These are phyloP conservation scores for Okamejei kenojei DNA, from an alignment of 2,797 vertebrate species.

Conservation along the genomic window DNA sequence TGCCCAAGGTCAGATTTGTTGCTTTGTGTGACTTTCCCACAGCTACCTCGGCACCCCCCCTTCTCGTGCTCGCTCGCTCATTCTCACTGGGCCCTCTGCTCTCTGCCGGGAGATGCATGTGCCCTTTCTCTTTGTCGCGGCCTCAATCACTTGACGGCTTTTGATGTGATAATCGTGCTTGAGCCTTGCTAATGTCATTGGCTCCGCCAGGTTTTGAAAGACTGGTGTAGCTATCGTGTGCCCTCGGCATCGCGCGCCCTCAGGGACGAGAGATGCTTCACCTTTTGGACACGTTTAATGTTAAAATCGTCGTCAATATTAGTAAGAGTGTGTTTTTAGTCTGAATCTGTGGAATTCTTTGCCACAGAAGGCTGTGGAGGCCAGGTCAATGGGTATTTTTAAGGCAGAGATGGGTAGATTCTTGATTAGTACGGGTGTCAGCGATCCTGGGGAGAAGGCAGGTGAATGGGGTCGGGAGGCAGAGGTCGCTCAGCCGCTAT, in stretches of 20 bases:
- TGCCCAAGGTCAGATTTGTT: background rate
- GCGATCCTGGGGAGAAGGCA: too few relatives aligned
- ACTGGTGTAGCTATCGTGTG: background rate
- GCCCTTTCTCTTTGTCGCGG: background rate
- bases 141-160: background rate
- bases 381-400: too few relatives aligned
- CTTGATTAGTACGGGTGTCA: too few relatives aligned
- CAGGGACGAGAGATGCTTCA: background rate
- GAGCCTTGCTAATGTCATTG: background rate
- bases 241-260: background rate
- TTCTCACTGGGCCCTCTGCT: background rate
- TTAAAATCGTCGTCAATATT: background rate
- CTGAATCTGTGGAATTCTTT: too few relatives aligned
- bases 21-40: background rate
- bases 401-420: too few relatives aligned
- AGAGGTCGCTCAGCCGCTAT: too few relatives aligned
- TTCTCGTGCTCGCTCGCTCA: background rate
- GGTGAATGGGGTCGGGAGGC: too few relatives aligned
- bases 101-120: background rate
- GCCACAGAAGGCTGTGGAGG: too few relatives aligned
- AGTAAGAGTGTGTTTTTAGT: background rate
- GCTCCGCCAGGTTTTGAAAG: background rate
- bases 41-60: background rate
- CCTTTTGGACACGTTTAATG: background rate
- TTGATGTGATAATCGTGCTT: background rate